Conservation (phyloP, 2,113 vertebrate species). For the Amblyornis subalaris region DNA sequence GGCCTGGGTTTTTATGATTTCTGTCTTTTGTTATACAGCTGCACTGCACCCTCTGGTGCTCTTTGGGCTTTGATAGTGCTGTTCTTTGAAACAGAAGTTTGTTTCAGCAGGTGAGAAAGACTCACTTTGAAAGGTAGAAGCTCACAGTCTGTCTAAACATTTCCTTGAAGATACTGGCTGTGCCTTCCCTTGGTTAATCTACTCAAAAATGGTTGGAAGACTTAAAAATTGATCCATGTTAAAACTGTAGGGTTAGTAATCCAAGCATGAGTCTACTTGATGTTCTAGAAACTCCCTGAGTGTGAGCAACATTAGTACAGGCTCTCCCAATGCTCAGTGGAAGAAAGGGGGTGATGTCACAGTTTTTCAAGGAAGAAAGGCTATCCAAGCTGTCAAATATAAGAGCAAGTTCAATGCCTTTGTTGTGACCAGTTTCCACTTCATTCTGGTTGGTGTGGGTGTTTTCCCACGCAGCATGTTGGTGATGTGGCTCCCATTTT, state of each 20-base stretch:
- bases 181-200: background rate
- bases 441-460: background rate
- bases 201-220: background rate
- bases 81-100: background rate
- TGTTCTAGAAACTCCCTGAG: background rate
- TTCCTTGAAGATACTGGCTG: background rate
- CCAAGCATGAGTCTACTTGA: background rate
- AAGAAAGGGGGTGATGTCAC: background rate
- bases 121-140: background rate
- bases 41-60: background rate
- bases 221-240: background rate
- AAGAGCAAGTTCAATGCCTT: background rate
- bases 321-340: background rate
- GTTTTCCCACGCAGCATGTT: rapidly evolving
- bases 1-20: background rate
- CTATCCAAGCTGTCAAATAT: background rate
- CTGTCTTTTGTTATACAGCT: background rate
- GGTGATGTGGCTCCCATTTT: background rate
- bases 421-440: background rate
- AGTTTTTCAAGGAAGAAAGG: background rate
- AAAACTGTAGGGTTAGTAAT: background rate
- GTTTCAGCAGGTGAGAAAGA: background rate
- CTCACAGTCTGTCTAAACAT: background rate
- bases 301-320: background rate
- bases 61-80: background rate